Evolutionary conservation across 1,140 invertebrate genomes (phyloP), one percentile per base, ranked within the genome.

Genomic region (Phymorhynchus buccinoides): DNA sequence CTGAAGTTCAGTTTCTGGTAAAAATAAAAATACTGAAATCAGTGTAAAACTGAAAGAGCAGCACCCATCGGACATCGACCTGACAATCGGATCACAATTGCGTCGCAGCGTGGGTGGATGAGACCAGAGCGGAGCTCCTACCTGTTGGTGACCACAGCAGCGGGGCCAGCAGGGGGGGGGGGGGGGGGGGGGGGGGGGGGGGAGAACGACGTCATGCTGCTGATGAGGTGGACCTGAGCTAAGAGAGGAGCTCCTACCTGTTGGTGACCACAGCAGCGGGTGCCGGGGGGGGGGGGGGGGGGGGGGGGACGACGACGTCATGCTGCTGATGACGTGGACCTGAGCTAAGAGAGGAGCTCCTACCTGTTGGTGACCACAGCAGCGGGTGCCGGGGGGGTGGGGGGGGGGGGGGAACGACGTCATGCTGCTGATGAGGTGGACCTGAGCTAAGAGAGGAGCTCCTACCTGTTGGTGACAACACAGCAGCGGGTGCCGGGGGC

Each of bases 351-450:
- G n/a, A n/a, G n/a, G n/a, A n/a, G n/a, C n/a, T 7, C 73, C 37
- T 22, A 83, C 81, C 81, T 83, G 81, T 71, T 71, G 41, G 62
- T 71, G 81, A 27, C 37, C 22, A 68, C 37, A 35, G 66, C 81
- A 30, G 39, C 81, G 0, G 56, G 56, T 9, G 56, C 14, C 14
- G 62, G 81, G 18, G 62, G 66, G 1, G 41, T 18, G 78, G n/a
- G n/a, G n/a, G n/a, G n/a, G n/a, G n/a, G n/a, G n/a, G n/a, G n/a
- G n/a, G n/a, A n/a, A n/a, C n/a, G 42, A 80, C 30, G 48, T 52
- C 22, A 80, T 73, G 82, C 77, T 71, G 52, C 9, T 75, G 37
- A 86, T 30, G 27, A 84, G 71, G 22, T 78, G 73, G 22, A 82
- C 73, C 3, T 84, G 41, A 2, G 85, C 44, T 16, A 68, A n/a